Evolutionary conservation across 2,113 vertebrate genomes (phyloP).

Genomic region (Colius striatus): DNA sequence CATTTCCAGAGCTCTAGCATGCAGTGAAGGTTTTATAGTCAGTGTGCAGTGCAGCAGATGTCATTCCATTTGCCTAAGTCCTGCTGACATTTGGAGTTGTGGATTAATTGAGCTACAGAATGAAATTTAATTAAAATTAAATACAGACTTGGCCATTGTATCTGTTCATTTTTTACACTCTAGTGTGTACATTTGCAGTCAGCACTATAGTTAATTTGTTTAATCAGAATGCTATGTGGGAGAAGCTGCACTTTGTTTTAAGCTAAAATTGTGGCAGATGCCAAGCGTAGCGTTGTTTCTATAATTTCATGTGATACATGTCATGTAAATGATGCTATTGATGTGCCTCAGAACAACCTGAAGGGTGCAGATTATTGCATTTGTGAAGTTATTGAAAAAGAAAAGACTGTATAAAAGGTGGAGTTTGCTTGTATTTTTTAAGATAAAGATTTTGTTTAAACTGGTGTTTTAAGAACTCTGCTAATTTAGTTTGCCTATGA

Average conservation of each 20-base stretch:
- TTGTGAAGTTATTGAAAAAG: not conserved
- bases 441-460: slow-evolving; percentile 12
- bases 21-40: slow-evolving; percentile 88
- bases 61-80: slow-evolving; percentile 96
- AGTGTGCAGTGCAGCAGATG: slow-evolving; percentile 91
- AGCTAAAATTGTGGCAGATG: slow-evolving; percentile 68
- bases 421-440: not conserved
- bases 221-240: slow-evolving; percentile 82
- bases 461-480: not conserved
- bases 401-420: not conserved
- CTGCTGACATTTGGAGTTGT: slow-evolving; percentile 97
- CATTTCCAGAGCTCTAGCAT: slow-evolving; percentile 77
- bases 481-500: slow-evolving; percentile 30
- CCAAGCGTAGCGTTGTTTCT: slow-evolving; percentile 61
- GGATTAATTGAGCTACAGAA: slow-evolving; percentile 90
- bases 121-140: slow-evolving; percentile 97
- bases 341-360: slow-evolving; percentile 56
- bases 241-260: slow-evolving; percentile 79
- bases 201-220: slow-evolving; percentile 84
- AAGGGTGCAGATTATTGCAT: slow-evolving; percentile 29
- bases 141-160: slow-evolving; percentile 88
- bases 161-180: slow-evolving; percentile 79
- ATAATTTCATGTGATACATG: slow-evolving; percentile 34
- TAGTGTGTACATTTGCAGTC: slow-evolving; percentile 81
- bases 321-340: slow-evolving; percentile 58